Percentiles rank a stretch among this genome's conserved stretches.
These are phyloP conservation scores for Agrotis segetum DNA, from an alignment of 2,888 invertebrate genomes.

Conservation along the genomic window DNA sequence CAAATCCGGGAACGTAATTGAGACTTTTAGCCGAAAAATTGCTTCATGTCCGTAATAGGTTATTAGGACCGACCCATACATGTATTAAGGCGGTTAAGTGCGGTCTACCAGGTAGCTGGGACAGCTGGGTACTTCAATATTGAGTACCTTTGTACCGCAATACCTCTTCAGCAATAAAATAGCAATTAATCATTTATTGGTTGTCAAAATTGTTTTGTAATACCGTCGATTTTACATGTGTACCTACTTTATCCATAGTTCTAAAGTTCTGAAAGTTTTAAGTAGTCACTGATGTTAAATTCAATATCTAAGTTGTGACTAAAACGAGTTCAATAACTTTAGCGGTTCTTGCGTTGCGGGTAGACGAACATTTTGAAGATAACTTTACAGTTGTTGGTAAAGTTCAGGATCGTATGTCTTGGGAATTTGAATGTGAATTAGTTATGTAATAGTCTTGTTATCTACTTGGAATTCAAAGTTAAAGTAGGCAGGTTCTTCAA, in stretches of 20 bases:
- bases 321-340: conserved; percentile 57
- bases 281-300: conserved; percentile 37
- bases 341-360: conserved; percentile 33
- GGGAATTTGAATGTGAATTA: conserved; percentile 30
- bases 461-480: not conserved
- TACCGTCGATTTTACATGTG: conserved; percentile 1
- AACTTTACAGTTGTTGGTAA: conserved; percentile 29
- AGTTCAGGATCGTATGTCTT: conserved; percentile 30
- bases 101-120: conserved; percentile 24
- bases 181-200: conserved; percentile 17
- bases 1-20: conserved; percentile 21
- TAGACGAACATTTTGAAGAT: conserved; percentile 41
- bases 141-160: conserved; percentile 9
- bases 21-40: conserved; percentile 31
- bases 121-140: conserved; percentile 18
- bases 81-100: conserved; percentile 31
- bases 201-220: conserved; percentile 3
- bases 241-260: conserved; percentile 20
- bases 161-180: conserved; percentile 23
- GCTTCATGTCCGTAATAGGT: conserved; percentile 21
- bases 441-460: not conserved
- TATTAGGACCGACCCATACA: conserved; percentile 19
- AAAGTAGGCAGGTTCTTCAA: not conserved
- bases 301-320: conserved; percentile 51
- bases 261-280: conserved; percentile 25